Conservation (phyloP, 2,113 vertebrate genomes). For the Platichthys flesus region DNA sequence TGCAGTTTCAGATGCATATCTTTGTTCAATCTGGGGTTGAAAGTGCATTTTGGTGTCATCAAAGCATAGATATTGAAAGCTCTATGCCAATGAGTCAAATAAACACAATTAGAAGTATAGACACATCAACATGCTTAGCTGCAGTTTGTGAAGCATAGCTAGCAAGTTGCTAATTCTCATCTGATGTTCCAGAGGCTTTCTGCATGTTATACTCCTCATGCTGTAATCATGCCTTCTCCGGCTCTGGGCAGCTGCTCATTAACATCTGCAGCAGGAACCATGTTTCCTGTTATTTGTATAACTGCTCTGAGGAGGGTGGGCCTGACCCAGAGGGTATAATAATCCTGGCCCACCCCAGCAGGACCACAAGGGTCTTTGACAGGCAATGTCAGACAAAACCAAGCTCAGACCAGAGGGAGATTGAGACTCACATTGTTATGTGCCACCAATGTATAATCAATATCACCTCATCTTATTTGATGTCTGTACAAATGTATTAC, state of each 20-base stretch:
- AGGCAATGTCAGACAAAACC: background rate
- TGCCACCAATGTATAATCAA: background rate
- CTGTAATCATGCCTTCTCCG: constrained; percentile 62
- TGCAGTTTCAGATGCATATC: background rate
- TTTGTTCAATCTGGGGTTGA: constrained; percentile 17
- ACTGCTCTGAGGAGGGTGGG: constrained; percentile 48
- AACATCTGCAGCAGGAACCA: constrained; percentile 61
- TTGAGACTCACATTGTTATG: background rate
- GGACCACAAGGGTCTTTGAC: constrained; percentile 20
- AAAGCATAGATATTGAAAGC: constrained; percentile 16
- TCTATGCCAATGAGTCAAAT: background rate
- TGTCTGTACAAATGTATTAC: background rate
- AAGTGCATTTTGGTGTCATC: constrained; percentile 16
- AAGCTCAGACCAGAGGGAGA: background rate
- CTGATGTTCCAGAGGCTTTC: constrained; percentile 27
- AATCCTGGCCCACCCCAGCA: constrained; percentile 35
- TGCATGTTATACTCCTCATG: constrained; percentile 50
- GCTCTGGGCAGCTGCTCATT: constrained; percentile 68
- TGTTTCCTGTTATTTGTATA: constrained; percentile 72
- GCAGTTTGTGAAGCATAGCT: background rate
- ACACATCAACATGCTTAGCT: background rate
- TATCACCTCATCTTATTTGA: background rate
- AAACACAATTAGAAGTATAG: background rate
- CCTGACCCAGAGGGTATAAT: constrained; percentile 22
- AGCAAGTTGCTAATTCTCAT: constrained; percentile 5